Evolutionary conservation across 2,113 vertebrate species (phyloP).

Genomic region (Xiphorhynchus elegans): DNA sequence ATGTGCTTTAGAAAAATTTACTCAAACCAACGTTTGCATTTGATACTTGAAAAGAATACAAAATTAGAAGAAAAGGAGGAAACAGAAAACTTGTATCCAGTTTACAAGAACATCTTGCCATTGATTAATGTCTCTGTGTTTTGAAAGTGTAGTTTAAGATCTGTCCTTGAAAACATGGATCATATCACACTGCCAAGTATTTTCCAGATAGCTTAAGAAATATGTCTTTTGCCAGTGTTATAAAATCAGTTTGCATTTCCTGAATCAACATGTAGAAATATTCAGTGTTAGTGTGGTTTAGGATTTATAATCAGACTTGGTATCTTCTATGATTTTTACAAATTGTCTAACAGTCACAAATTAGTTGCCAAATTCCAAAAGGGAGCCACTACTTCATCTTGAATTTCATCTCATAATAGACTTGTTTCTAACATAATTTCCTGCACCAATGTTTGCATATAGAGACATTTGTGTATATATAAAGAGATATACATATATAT

Average conservation of each 20-base stretch:
- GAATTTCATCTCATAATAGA: not conserved
- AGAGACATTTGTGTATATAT: not conserved
- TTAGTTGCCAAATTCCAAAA: not conserved
- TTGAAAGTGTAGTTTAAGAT: conserved; percentile 42
- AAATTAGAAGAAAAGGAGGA: not conserved
- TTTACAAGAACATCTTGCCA: conserved; percentile 24
- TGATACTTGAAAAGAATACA: not conserved
- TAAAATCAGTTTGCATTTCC: conserved; percentile 22
- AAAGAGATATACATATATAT: not conserved
- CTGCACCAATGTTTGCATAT: not conserved
- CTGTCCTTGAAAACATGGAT: conserved; percentile 10
- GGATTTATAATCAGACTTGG: not conserved
- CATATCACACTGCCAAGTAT: not conserved
- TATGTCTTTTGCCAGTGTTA: not conserved
- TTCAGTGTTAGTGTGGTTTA: not conserved
- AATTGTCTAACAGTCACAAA: not conserved
- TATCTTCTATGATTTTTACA: not conserved
- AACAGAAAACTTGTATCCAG: not conserved
- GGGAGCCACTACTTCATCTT: not conserved
- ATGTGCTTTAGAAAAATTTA: not conserved
- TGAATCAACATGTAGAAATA: not conserved
- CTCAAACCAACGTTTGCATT: not conserved
- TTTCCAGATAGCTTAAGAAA: conserved; percentile 18
- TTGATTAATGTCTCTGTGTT: conserved; percentile 45
- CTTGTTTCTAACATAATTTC: not conserved